A percentile compares a stretch with the other conserved stretches of the same genome.
Evolutionary conservation across 1,140 invertebrate species (phyloP).

Genomic region (Euura saliciscinereae): DNA sequence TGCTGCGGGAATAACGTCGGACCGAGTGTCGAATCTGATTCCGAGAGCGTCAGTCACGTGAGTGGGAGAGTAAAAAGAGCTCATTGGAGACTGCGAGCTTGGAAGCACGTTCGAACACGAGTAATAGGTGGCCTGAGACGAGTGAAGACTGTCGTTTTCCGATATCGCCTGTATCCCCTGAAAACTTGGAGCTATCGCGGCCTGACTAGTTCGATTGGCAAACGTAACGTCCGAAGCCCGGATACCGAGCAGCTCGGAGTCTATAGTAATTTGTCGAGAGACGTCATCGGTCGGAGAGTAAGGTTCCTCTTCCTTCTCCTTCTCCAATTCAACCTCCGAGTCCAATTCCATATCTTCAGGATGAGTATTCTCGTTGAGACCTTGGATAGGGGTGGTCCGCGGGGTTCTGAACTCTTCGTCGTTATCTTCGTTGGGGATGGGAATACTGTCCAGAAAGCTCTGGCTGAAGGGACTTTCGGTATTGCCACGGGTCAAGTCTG

Average conservation of each 20-base stretch:
- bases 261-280: conserved; percentile 27
- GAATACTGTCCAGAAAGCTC: conserved; percentile 41
- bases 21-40: neutral
- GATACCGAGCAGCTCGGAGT: conserved; percentile 30
- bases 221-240: conserved; percentile 37
- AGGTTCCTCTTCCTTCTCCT: conserved; percentile 35
- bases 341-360: conserved; percentile 57
- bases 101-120: neutral
- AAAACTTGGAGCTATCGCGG: neutral
- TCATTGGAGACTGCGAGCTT: neutral
- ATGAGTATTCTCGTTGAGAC: conserved; percentile 25
- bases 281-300: conserved; percentile 52
- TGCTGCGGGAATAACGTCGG: neutral
- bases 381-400: conserved; percentile 13
- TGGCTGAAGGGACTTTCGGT: conserved; percentile 47
- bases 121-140: conserved; percentile 17
- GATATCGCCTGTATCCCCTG: neutral
- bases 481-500: conserved; percentile 11
- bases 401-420: conserved; percentile 17
- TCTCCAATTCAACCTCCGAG: conserved; percentile 51
- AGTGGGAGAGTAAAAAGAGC: neutral
- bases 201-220: conserved; percentile 24
- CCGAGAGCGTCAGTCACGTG: neutral
- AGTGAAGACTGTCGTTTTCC: conserved; percentile 12
- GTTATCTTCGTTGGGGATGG: conserved; percentile 30